Conservation (phyloP, 2,888 invertebrate genomes). For the Holacanthella duospinosa region DNA sequence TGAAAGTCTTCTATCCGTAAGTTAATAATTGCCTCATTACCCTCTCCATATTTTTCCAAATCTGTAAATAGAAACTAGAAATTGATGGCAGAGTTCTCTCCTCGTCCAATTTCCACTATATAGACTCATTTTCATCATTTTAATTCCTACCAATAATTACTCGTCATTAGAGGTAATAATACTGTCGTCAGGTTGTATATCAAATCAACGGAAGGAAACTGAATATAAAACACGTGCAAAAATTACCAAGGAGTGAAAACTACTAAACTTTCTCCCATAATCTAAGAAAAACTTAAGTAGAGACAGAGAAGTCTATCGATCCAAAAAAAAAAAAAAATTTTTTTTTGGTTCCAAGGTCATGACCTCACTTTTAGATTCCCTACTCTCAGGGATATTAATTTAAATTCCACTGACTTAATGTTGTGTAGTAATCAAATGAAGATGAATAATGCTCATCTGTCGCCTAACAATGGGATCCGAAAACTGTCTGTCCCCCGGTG, state of each 20-base stretch:
- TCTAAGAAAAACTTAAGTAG: too few relatives aligned
- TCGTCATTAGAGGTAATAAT: not conserved
- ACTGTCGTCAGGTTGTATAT: not conserved
- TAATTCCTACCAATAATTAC: not conserved
- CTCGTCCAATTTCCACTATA: not conserved
- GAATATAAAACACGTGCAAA: too few relatives aligned
- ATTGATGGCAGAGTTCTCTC: not conserved
- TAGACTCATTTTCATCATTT: slow-evolving; percentile 1
- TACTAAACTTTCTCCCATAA: too few relatives aligned
- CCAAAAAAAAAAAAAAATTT: too few relatives aligned
- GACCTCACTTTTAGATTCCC: too few relatives aligned
- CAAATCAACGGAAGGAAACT: too few relatives aligned
- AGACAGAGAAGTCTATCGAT: too few relatives aligned
- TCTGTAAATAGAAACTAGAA: not conserved
- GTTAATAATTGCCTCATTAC: not conserved
- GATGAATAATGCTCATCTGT: not conserved
- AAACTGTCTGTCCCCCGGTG: not conserved
- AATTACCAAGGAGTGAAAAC: too few relatives aligned
- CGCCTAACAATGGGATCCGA: not conserved
- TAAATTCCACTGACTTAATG: slow-evolving; percentile 1
- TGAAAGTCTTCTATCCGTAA: too few relatives aligned
- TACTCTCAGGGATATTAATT: slow-evolving; percentile 4
- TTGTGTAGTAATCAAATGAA: not conserved
- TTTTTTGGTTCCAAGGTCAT: not conserved
- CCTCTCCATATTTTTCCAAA: not conserved